phyloP scores from a whole-genome alignment of 1,140 invertebrate species.

The Drosophila nasuta region DNA sequence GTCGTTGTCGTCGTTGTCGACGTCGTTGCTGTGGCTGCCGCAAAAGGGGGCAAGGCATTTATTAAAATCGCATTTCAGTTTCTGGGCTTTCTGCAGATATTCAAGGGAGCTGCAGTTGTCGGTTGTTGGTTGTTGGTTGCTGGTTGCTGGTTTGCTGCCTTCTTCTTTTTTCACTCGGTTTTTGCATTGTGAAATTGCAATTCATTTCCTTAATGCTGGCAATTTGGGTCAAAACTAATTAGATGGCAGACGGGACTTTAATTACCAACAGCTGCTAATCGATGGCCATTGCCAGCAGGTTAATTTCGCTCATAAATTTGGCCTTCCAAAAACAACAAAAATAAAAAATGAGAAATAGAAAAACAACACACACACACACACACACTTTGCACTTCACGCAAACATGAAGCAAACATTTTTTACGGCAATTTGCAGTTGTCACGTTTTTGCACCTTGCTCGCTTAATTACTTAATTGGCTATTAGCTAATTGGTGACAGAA shows the following conservation, averaged over 20 bases:
- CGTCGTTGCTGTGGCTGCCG: slow-evolving; percentile 4
- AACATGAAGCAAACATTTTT: slow-evolving; percentile 31
- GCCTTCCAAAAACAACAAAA: slow-evolving; percentile 29
- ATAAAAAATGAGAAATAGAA: slow-evolving; percentile 11
- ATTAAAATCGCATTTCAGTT: slow-evolving; percentile 74
- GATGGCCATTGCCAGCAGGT: slow-evolving; percentile 48
- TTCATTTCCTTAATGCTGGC: slow-evolving; percentile 69
- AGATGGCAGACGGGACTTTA: slow-evolving; percentile 67
- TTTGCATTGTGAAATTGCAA: slow-evolving; percentile 59
- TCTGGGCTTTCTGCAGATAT: slow-evolving; percentile 17
- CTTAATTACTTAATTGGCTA: slow-evolving; percentile 80
- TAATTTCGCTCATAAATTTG: slow-evolving; percentile 46
- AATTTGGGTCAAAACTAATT: slow-evolving; percentile 80
- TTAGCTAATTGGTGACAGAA: slow-evolving; percentile 62
- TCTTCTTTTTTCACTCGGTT: slow-evolving; percentile 20
- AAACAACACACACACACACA: slow-evolving; percentile 9
- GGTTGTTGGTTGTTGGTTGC: background rate
- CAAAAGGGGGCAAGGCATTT: slow-evolving; percentile 49
- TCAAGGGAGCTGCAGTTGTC: slow-evolving; percentile 2
- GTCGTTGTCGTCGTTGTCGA: background rate
- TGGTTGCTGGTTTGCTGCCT: background rate
- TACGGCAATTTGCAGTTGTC: slow-evolving; percentile 70
- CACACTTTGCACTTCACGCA: slow-evolving; percentile 36
- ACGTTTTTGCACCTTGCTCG: slow-evolving; percentile 58
- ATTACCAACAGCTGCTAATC: slow-evolving; percentile 62